These are phyloP conservation scores for Tiliqua scincoides DNA, from an alignment of 2,113 vertebrate genomes.

Conservation along the genomic window DNA sequence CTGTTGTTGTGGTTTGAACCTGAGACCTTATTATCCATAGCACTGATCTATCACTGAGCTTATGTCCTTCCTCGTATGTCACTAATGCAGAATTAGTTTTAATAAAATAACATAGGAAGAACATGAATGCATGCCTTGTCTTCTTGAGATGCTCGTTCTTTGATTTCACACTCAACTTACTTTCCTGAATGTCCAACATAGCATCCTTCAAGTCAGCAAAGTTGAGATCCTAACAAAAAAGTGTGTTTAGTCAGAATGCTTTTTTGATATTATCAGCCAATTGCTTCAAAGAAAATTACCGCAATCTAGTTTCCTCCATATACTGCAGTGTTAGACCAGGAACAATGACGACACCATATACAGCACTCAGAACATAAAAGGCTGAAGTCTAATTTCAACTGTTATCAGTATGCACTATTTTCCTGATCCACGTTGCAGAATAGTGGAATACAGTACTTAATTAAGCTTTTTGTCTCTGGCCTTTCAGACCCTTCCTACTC, in stretches of 20 bases:
- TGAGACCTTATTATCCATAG: background rate
- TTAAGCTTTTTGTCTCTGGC: too few species aligned
- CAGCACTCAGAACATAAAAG: background rate
- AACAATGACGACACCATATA: background rate
- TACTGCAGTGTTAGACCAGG: background rate
- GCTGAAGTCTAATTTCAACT: background rate
- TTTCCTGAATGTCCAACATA: background rate
- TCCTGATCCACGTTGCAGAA: background rate
- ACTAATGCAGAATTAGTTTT: background rate
- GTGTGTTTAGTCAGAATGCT: too few species aligned
- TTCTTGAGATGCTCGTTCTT: background rate
- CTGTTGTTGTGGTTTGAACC: background rate
- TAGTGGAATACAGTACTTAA: background rate
- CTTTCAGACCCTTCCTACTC: too few species aligned
- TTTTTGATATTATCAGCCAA: background rate
- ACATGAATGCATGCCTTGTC: background rate
- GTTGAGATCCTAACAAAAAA: background rate
- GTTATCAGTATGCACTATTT: background rate
- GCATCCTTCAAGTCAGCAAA: background rate
- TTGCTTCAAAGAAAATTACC: background rate
- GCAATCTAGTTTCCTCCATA: background rate
- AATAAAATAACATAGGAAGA: background rate
- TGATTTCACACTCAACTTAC: background rate
- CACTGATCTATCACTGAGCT: background rate
- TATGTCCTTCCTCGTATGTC: background rate